Base-by-base conservation (phyloP, 1,140 invertebrate genomes). In the Pachypeltis micranthus region DNA sequence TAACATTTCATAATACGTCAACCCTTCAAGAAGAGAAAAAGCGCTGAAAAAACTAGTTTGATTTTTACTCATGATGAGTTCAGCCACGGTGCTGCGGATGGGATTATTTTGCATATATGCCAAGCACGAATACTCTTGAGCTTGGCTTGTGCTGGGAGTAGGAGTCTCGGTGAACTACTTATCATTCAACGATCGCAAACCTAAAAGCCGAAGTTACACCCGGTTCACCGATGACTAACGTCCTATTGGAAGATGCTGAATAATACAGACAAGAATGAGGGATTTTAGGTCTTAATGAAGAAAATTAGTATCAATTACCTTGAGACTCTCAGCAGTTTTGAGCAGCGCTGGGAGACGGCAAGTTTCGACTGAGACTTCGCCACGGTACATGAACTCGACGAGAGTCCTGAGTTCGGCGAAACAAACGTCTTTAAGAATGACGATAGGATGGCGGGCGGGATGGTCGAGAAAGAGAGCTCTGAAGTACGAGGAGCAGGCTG, bases 361-460 rank as follows among this genome's bases (percentile, higher is more conserved):
- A 74, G 93, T 91, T 76, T 92, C 88, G 68, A 94, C 90, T 83
- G 91, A 93, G 67, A 94, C 91, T 77, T 94, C 91, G 69, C 91
- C 91, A 76, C 91, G 89, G 83, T 95, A 94, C 91, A 95, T 96
- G 83, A 93, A 94, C 80, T 93, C 89, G 73, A 94, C 86, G 72
- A 95, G 84, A 68, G 89, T 91, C 74, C 89, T 83, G 74, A 94
- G 82, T 77, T 93, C 90, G 69, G 85, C 79, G 77, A 91, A 91
- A 72, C 87, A 84, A 70, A 93, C 90, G 86, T 93, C 91, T 77
- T 93, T 91, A 66, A 94, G 82, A 72, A 94, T 93, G 73, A 94
- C 88, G 73, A 94, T 93, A 69, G 91, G 92, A 76, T 93, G 89
- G 67, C 88, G 85, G 73, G 87, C 89, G 66, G 91, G 90, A 75